Percentiles rank a stretch among this genome's conserved stretches.
Evolutionary conservation across 2,113 vertebrate species (phyloP).

Genomic region (Chaetura pelagica): DNA sequence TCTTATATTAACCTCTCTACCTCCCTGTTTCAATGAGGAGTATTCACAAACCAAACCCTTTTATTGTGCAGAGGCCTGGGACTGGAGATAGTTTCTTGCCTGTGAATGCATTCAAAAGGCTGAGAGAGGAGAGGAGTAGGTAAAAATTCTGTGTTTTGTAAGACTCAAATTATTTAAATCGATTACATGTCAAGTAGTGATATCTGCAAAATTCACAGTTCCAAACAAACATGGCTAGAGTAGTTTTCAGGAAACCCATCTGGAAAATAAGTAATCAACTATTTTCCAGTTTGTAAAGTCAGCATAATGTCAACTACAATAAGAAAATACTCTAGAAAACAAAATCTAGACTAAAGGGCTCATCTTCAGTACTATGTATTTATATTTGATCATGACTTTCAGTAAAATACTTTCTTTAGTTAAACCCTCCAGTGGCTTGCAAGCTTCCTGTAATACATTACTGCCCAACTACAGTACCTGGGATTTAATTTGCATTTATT

Average conservation of each 20-base stretch:
- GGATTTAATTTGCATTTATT: constrained; percentile 49
- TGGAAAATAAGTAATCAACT: constrained; percentile 17
- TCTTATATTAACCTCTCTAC: background rate
- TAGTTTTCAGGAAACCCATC: background rate
- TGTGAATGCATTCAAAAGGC: background rate
- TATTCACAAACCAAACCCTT: background rate
- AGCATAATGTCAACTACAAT: background rate
- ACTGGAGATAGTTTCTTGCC: background rate
- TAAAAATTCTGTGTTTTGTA: background rate
- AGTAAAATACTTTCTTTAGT: background rate
- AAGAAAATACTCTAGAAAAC: background rate
- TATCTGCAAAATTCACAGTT: constrained; percentile 7
- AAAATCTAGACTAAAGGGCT: background rate
- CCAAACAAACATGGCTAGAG: background rate
- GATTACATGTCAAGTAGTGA: background rate
- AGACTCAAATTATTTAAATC: background rate
- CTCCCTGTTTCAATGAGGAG: background rate
- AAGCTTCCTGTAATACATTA: constrained; percentile 16
- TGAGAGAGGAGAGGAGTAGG: background rate
- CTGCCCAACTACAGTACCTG: background rate
- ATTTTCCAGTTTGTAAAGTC: background rate
- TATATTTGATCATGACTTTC: constrained; percentile 18
- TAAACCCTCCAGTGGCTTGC: background rate
- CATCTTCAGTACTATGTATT: background rate
- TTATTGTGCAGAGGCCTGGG: background rate